These are phyloP conservation scores for Lepas anatifera DNA, from an alignment of 2,888 invertebrate species.

Conservation along the genomic window DNA sequence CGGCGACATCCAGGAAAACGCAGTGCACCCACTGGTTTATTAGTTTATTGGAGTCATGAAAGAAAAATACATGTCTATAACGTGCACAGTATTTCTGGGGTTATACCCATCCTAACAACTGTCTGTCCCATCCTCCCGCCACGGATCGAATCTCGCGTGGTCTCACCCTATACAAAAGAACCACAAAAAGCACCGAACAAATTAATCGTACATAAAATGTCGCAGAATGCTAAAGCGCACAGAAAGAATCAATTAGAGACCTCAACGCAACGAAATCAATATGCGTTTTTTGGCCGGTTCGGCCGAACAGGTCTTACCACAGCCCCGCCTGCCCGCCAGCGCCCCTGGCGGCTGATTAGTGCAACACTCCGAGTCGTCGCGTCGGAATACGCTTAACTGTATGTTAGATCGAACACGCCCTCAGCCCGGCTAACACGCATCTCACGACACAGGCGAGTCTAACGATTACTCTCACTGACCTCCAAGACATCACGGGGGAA, in stretches of 20 bases:
- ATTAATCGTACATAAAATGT: background rate
- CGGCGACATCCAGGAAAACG: background rate
- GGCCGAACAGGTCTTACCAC: too few species aligned
- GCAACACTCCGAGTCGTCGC: too few species aligned
- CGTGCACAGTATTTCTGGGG: constrained; percentile 4
- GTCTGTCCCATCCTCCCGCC: background rate
- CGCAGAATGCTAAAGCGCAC: background rate
- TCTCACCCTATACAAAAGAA: background rate
- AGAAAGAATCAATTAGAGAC: background rate
- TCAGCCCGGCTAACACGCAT: too few species aligned
- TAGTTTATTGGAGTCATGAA: constrained; percentile 1
- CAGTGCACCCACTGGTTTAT: background rate
- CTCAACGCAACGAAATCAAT: background rate
- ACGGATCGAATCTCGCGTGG: too few species aligned
- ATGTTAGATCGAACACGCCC: too few species aligned
- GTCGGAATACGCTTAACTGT: too few species aligned
- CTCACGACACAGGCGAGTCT: too few species aligned
- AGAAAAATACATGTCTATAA: constrained; percentile 8
- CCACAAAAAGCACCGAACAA: background rate
- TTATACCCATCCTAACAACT: constrained; percentile 6
- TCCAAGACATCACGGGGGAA: too few species aligned
- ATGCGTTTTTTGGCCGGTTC: too few species aligned
- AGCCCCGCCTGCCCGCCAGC: too few species aligned
- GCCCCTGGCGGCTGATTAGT: too few species aligned
- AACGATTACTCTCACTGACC: too few species aligned